Base-by-base conservation (phyloP, 2,888 invertebrate species). In the Crematogaster levior region DNA sequence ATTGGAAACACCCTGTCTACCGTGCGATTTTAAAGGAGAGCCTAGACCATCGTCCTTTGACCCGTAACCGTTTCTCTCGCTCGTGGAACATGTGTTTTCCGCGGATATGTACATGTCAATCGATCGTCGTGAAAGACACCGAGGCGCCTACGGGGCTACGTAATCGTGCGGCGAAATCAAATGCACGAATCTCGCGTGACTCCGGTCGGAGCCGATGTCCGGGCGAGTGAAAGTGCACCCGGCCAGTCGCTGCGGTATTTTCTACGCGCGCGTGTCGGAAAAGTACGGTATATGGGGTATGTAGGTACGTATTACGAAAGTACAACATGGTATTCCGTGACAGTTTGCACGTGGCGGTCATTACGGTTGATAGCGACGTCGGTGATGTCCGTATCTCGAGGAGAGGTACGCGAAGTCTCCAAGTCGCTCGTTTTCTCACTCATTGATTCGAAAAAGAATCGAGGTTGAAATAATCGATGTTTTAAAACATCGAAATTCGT, bases 41-140 rank as follows among this genome's bases (percentile, higher is more conserved):
- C 15, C 12, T 1, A 21, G 43, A 63, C 53, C 63, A 10, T 34
- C n/a, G 34, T 12, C 34, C 53, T 79, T 72, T 53, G 58, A 53
- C 61, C 27, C 53, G 34, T 58, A 73, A n/a, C 37, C 40, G 43
- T 43, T 46, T 40, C 58, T 27, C 56, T 43, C 61, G 30, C 80
- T 18, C 5, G 60, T 61, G 85, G 7, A 75, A 81, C 81, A 37
- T 61, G 73, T 73, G 53, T 85, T 84, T 74, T 77, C 75, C 53
- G 37, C 51, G 56, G 53, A 43, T 7, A 51, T 43, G 12, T 27
- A 61, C 58, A 21, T 10, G 75, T 58, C 85, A 77, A 87, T 90
- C 90, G 90, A 88, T 89, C 85, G 84, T 18, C 81, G 51, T 77
- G 30, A 83, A 89, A 91, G 91, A 91, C 92, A 90, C 86, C 86